Evolutionary conservation across 2,888 invertebrate genomes (phyloP), one percentile per base, ranked within the genome.

Genomic region (Gastrophysa polygoni): DNA sequence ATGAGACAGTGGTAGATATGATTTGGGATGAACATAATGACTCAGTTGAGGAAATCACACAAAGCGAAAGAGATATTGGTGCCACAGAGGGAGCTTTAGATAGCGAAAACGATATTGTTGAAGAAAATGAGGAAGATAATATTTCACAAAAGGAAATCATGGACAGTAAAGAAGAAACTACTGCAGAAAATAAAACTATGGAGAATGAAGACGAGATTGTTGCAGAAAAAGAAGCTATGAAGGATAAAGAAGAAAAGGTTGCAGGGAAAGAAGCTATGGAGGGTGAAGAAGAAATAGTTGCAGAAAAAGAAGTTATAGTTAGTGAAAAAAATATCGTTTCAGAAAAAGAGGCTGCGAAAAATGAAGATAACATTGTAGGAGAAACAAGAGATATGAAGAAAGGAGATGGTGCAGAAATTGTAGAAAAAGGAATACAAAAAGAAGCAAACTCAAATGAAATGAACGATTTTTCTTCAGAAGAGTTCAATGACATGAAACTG

Each of bases 51-150:
- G n/a, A 47, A 14, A 56, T 17, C 46, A 46, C 1, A 8, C n/a
- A 56, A 20, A 52, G 17, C 1, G 32, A 29, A n/a, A n/a, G n/a
- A n/a, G n/a, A n/a, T n/a, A n/a, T n/a, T n/a, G n/a, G n/a, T n/a
- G n/a, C n/a, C n/a, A n/a, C n/a, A n/a, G n/a, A n/a, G n/a, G n/a
- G n/a, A n/a, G n/a, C n/a, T n/a, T n/a, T n/a, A n/a, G n/a, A n/a
- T n/a, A n/a, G n/a, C n/a, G n/a, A n/a, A n/a, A n/a, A n/a, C n/a
- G n/a, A n/a, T n/a, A n/a, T n/a, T n/a, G n/a, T n/a, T n/a, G n/a
- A n/a, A 50, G 52, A 52, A 34, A 48, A 18, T 2, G 18, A 57
- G 8, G 17, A 2, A 24, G 38, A 49, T 4, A 52, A 44, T n/a
- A 2, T n/a, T 1, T 14, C 38, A n/a, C 3, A n/a, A 38, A 38